phyloP scores from a whole-genome alignment of 2,113 vertebrate genomes.

The Tricholaema leucomelas region DNA sequence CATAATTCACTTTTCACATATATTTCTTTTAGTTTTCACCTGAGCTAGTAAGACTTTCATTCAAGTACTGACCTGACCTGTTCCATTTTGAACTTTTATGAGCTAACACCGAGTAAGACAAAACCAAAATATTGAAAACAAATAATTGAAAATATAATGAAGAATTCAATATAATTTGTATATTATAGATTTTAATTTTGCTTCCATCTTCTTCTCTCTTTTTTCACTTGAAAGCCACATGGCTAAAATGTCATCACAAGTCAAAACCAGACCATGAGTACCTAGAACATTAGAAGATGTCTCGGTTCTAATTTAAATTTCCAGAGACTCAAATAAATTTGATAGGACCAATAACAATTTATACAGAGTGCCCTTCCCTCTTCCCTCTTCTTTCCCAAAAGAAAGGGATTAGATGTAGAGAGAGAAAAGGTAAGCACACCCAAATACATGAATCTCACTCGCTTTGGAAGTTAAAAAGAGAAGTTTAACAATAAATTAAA shows the following conservation, averaged over 20 bases:
- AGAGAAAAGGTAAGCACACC: too few relatives aligned
- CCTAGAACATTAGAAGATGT: not conserved
- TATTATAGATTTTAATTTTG: not conserved
- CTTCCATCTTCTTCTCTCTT: not conserved
- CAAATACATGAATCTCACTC: too few relatives aligned
- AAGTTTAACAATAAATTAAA: too few relatives aligned
- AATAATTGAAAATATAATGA: not conserved
- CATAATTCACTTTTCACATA: not conserved
- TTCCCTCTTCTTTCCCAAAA: too few relatives aligned
- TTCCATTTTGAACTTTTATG: not conserved
- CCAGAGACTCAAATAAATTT: too few relatives aligned
- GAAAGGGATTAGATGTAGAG: too few relatives aligned
- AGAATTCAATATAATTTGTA: not conserved
- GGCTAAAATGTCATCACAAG: not conserved
- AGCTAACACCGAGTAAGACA: not conserved
- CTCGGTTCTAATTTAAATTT: too few relatives aligned
- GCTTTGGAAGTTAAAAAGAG: too few relatives aligned
- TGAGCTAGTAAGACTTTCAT: slow-evolving; percentile 7
- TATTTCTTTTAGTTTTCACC: slow-evolving; percentile 1
- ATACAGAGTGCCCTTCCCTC: too few relatives aligned
- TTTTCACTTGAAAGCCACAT: not conserved
- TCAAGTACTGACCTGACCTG: not conserved
- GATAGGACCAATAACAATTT: too few relatives aligned
- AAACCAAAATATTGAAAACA: not conserved
- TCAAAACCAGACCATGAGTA: not conserved